Evolutionary conservation across 1,140 invertebrate species (phyloP).

Genomic region (Drosophila aff.): DNA sequence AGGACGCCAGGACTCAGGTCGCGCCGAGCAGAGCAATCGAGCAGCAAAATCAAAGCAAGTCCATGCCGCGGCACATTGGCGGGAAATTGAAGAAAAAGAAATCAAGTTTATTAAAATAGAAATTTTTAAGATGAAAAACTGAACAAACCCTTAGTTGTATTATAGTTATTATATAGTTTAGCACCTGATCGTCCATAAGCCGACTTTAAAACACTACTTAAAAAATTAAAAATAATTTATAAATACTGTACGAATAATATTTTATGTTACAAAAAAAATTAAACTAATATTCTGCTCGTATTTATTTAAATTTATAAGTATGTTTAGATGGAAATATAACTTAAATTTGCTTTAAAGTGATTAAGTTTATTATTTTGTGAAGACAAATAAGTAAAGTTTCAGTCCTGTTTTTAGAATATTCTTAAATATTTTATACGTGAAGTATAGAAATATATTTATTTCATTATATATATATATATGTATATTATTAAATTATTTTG

Average conservation of each 20-base stretch:
- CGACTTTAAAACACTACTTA: too few species aligned
- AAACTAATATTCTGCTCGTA: too few species aligned
- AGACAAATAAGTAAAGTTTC: not conserved
- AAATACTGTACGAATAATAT: not conserved
- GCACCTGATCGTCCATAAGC: fast-evolving
- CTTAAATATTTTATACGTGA: too few species aligned
- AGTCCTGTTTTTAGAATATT: not conserved
- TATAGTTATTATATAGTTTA: too few species aligned
- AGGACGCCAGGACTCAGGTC: constrained; percentile 39
- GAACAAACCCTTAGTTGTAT: not conserved
- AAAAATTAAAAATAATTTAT: not conserved
- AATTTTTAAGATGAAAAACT: not conserved
- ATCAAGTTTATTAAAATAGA: too few species aligned
- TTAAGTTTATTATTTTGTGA: not conserved
- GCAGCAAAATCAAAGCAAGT: constrained; percentile 75
- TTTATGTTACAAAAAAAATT: too few species aligned
- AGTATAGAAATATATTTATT: too few species aligned
- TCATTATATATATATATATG: too few species aligned
- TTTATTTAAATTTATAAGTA: too few species aligned
- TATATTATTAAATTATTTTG: too few species aligned
- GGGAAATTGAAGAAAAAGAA: not conserved
- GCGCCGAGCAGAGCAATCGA: constrained; percentile 68
- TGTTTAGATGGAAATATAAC: too few species aligned
- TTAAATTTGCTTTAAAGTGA: too few species aligned
- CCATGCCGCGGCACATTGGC: constrained; percentile 17